A percentile compares a stretch with the other conserved stretches of the same genome.
These are phyloP conservation scores for Hippoglossus hippoglossus DNA, from an alignment of 2,797 vertebrate genomes.

Conservation along the genomic window DNA sequence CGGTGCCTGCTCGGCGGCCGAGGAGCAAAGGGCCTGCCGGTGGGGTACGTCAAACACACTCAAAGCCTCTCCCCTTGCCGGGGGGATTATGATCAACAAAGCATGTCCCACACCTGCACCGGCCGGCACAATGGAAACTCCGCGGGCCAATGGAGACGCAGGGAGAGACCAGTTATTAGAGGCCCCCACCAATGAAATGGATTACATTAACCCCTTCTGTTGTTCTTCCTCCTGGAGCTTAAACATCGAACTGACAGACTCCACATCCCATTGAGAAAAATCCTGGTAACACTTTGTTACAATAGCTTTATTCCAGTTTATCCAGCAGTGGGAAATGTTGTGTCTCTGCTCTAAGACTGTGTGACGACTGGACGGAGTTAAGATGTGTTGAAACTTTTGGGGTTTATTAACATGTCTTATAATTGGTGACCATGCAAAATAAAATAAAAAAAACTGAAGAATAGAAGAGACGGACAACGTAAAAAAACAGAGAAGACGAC, in stretches of 20 bases:
- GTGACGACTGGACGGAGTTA: constrained; percentile 17
- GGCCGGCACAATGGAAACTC: constrained; percentile 85
- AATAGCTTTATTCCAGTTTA: constrained; percentile 45
- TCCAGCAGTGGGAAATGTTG: constrained; percentile 34
- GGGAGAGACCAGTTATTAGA: constrained; percentile 74
- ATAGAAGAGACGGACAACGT: no score
- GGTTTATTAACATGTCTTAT: background rate
- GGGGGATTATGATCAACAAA: constrained; percentile 96
- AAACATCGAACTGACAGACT: constrained; percentile 71
- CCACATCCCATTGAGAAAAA: constrained; percentile 67
- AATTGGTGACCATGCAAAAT: background rate
- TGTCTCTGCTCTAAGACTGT: constrained; percentile 13
- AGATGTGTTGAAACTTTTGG: background rate
- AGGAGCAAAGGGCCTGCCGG: constrained; percentile 90
- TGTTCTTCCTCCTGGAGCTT: constrained; percentile 60
- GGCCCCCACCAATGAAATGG: constrained; percentile 77
- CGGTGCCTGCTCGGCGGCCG: constrained; percentile 90
- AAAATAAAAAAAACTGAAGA: background rate
- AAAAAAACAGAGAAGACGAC: background rate
- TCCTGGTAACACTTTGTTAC: constrained; percentile 47
- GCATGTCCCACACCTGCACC: constrained; percentile 95
- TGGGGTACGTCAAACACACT: constrained; percentile 97
- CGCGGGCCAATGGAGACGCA: constrained; percentile 73
- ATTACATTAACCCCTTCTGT: constrained; percentile 80
- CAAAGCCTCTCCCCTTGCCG: constrained; percentile 89